A percentile compares a stretch with the other conserved stretches of the same genome.
phyloP scores from a whole-genome alignment of 1,140 invertebrate species.

The Sinella curviseta region DNA sequence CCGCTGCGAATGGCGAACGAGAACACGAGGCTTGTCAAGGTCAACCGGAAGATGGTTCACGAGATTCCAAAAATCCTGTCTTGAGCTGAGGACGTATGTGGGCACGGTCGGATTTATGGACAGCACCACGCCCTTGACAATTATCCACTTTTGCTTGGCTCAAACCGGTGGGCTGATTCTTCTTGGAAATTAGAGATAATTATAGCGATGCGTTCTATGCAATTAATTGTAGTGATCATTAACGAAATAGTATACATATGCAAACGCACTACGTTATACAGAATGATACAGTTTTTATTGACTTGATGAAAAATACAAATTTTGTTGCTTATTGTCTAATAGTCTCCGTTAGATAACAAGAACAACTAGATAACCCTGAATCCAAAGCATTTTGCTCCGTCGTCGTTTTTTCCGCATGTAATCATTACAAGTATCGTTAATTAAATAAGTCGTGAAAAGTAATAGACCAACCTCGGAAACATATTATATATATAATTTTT shows the following conservation, averaged over 20 bases:
- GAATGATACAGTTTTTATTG: background rate
- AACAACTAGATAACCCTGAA: background rate
- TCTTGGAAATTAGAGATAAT: background rate
- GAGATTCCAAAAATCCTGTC: background rate
- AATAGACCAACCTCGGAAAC: no score
- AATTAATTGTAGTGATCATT: no score
- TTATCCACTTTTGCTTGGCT: conserved; percentile 15
- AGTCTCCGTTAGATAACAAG: background rate
- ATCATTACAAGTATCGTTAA: no score
- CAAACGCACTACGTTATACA: no score
- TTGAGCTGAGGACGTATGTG: background rate
- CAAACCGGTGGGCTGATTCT: background rate
- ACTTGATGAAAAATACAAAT: background rate
- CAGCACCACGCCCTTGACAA: background rate
- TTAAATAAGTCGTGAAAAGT: no score
- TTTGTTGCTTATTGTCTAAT: background rate
- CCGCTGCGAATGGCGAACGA: background rate
- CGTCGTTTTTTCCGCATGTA: no score
- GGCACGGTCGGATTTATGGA: background rate
- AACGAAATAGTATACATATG: no score
- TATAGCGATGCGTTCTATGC: no score
- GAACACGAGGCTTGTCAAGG: background rate
- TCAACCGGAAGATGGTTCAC: background rate
- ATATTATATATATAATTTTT: no score
- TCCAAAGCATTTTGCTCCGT: no score